These are phyloP conservation scores for Delphinapterus leucas DNA, from an alignment of 2,113 vertebrate species.

Conservation along the genomic window DNA sequence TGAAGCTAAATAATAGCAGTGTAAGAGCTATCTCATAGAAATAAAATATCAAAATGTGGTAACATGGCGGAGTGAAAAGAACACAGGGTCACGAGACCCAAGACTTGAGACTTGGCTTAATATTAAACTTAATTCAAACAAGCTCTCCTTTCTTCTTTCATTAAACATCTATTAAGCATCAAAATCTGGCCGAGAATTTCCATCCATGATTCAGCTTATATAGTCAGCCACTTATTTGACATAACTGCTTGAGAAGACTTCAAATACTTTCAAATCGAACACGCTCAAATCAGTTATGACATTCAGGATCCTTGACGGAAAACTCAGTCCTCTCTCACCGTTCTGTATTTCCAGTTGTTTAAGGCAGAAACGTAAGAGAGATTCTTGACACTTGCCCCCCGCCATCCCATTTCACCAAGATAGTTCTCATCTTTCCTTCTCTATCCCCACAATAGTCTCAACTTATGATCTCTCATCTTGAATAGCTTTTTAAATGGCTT, in stretches of 20 bases:
- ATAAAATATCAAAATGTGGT: not conserved
- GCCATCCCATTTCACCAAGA: not conserved
- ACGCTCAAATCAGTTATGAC: not conserved
- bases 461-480: not conserved
- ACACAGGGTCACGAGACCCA: not conserved
- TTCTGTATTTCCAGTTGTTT: not conserved
- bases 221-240: not conserved
- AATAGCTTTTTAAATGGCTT: not conserved
- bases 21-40: not conserved
- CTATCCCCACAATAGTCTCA: not conserved
- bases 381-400: not conserved
- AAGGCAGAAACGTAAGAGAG: not conserved
- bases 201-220: not conserved
- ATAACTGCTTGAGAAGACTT: not conserved
- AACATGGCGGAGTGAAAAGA: not conserved
- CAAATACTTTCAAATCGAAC: not conserved
- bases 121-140: not conserved
- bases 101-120: not conserved
- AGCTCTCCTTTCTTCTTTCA: not conserved
- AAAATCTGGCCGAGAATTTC: not conserved
- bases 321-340: not conserved
- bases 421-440: not conserved
- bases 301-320: not conserved
- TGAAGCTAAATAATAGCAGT: not conserved
- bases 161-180: not conserved